phyloP scores from a whole-genome alignment of 2,113 vertebrate genomes.

The Vanacampus margaritifer region DNA sequence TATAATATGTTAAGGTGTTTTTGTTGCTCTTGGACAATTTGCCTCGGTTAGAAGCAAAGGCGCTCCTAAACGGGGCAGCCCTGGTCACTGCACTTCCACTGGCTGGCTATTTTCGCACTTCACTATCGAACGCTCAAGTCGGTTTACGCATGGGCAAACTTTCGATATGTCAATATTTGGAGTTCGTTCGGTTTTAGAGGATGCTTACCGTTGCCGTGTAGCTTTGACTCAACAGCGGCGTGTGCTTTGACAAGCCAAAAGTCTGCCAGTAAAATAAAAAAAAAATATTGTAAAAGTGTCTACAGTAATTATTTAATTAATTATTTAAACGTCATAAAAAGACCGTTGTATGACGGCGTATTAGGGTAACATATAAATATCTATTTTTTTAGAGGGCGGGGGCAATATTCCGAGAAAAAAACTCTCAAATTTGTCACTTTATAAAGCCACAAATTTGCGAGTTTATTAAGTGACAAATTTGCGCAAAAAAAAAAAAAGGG shows the following conservation, averaged over 20 bases:
- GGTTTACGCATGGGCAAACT: background rate
- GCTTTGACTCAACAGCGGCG: background rate
- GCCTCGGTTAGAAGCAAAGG: conserved; percentile 35
- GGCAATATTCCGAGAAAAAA: too few relatives aligned
- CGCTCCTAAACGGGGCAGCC: conserved; percentile 20
- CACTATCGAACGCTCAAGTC: background rate
- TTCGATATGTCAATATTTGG: background rate
- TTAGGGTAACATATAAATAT: too few relatives aligned
- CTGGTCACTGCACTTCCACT: background rate
- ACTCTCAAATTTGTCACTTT: too few relatives aligned
- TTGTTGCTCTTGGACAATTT: conserved; percentile 29
- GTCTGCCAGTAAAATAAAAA: background rate
- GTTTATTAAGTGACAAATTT: too few relatives aligned
- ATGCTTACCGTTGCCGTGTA: background rate
- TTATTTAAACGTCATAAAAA: too few relatives aligned
- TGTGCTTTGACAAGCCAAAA: background rate
- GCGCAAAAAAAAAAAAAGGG: too few relatives aligned
- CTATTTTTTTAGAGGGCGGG: too few relatives aligned
- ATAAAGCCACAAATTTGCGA: too few relatives aligned
- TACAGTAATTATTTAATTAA: too few relatives aligned
- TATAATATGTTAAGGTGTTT: too few relatives aligned
- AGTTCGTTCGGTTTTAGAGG: background rate
- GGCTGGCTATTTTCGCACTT: background rate
- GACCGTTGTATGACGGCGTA: too few relatives aligned
- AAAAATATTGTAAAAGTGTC: too few relatives aligned